Conservation (phyloP, 2,888 invertebrate species). For the Plebejus anna region DNA sequence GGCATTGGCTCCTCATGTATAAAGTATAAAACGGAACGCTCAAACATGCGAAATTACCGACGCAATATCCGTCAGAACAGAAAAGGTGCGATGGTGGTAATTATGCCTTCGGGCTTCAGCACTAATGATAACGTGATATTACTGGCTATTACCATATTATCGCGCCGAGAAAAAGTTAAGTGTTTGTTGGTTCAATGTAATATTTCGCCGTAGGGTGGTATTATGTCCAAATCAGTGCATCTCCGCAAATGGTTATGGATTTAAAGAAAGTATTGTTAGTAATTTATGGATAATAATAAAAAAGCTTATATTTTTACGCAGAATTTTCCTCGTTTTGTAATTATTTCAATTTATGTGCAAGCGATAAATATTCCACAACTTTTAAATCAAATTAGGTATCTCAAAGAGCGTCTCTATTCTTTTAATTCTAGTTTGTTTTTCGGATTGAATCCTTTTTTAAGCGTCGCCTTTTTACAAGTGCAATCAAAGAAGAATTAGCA, state of each 20-base stretch:
- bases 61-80: slow-evolving; percentile 38
- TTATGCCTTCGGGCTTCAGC: slow-evolving; percentile 34
- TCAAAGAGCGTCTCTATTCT: background rate
- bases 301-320: background rate
- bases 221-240: background rate
- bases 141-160: slow-evolving; percentile 33
- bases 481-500: slow-evolving; percentile 34
- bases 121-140: slow-evolving; percentile 35
- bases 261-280: background rate
- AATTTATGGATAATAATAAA: background rate
- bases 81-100: slow-evolving; percentile 36
- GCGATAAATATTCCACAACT: background rate
- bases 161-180: slow-evolving; percentile 29
- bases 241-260: background rate
- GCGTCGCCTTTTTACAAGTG: slow-evolving; percentile 26
- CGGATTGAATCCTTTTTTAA: slow-evolving; percentile 15
- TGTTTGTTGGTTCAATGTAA: slow-evolving; percentile 17
- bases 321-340: background rate
- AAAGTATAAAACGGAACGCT: slow-evolving; percentile 29
- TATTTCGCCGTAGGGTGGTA: background rate
- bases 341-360: background rate
- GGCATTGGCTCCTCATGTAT: background rate
- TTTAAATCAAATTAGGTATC: background rate
- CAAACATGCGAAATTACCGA: slow-evolving; percentile 37
- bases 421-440: background rate